Evolutionary conservation across 2,888 invertebrate genomes (phyloP).

Genomic region (Chrysina gloriosa): DNA sequence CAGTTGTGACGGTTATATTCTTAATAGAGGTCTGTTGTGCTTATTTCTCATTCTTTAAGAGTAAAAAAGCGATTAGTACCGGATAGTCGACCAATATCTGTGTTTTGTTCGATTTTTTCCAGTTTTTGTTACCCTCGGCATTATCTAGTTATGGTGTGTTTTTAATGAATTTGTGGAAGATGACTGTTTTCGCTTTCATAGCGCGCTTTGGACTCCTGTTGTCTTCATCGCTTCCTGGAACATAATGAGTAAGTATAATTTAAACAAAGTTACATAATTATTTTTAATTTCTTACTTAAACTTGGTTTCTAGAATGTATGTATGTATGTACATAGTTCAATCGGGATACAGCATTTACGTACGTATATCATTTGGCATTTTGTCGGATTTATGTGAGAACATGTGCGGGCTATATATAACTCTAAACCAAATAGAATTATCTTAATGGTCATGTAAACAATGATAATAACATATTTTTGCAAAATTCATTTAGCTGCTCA

Average conservation of each 20-base stretch:
- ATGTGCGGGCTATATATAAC: conserved; percentile 21
- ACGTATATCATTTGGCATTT: conserved; percentile 9
- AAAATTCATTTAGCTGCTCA: background rate
- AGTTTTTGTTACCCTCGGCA: conserved; percentile 42
- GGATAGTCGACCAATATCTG: background rate
- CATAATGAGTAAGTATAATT: conserved; percentile 39
- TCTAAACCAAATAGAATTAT: conserved; percentile 25
- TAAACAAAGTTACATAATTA: background rate
- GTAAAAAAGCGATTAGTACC: background rate
- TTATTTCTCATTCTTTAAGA: background rate
- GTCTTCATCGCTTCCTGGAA: conserved; percentile 41
- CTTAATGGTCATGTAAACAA: conserved; percentile 26
- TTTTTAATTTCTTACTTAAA: background rate
- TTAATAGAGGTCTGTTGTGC: conserved; percentile 38
- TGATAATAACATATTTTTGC: conserved; percentile 29
- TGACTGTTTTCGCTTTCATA: conserved; percentile 37
- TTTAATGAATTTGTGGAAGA: conserved; percentile 42
- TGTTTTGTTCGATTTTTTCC: conserved; percentile 26
- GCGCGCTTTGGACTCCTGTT: conserved; percentile 43
- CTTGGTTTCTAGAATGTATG: too few species aligned
- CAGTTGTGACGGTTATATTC: conserved; percentile 38
- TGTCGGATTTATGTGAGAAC: background rate
- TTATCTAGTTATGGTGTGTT: conserved; percentile 41
- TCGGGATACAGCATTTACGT: background rate
- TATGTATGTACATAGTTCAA: background rate